Evolutionary conservation across 1,140 invertebrate species (phyloP).

Genomic region (Diploscapter pachys): DNA sequence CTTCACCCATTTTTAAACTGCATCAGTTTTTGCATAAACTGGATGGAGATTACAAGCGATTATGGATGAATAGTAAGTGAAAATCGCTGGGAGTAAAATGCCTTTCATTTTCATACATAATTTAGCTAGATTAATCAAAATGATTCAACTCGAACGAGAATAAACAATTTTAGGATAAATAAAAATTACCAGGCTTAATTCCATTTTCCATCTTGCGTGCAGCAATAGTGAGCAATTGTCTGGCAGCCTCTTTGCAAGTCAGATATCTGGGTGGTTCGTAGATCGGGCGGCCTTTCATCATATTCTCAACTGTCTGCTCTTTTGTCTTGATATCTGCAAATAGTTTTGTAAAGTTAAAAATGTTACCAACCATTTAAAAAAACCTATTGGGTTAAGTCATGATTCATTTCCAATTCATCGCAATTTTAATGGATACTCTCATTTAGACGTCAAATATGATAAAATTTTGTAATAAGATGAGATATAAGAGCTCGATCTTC

Average conservation of each 20-base stretch:
- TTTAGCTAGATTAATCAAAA: too few species aligned
- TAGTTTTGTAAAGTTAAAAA: conserved; percentile 21
- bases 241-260: conserved; percentile 78
- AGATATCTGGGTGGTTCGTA: conserved; percentile 93
- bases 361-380: neutral
- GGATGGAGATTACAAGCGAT: too few species aligned
- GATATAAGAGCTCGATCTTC: too few species aligned
- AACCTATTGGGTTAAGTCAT: neutral
- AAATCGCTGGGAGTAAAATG: too few species aligned
- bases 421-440: neutral
- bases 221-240: conserved; percentile 76
- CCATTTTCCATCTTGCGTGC: conserved; percentile 47
- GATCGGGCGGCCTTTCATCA: conserved; percentile 78
- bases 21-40: too few species aligned
- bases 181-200: conserved; percentile 31
- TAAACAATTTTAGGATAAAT: too few species aligned
- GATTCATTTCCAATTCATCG: neutral
- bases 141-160: too few species aligned
- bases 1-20: too few species aligned
- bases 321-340: conserved; percentile 90
- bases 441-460: neutral
- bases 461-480: too few species aligned
- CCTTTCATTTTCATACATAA: too few species aligned
- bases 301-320: conserved; percentile 89
- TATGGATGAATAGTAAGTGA: too few species aligned